Percentiles rank a stretch among this genome's conserved stretches.
These are phyloP conservation scores for Piprites chloris DNA, from an alignment of 2,113 vertebrate genomes.

Conservation along the genomic window DNA sequence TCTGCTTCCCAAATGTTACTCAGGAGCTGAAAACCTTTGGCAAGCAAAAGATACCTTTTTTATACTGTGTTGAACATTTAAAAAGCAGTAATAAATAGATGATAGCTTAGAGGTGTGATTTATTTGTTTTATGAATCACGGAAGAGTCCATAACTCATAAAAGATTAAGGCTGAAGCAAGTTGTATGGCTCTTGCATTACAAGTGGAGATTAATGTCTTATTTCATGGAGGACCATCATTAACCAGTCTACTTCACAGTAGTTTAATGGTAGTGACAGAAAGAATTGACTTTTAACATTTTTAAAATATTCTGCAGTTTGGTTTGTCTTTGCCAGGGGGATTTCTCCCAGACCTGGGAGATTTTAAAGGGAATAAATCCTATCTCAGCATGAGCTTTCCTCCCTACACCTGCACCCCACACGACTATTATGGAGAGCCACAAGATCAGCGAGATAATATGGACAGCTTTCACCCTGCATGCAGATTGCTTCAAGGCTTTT, in stretches of 20 bases:
- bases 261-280: conserved; percentile 62
- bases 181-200: conserved; percentile 66
- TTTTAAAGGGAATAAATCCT: background rate
- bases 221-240: conserved; percentile 65
- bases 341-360: background rate
- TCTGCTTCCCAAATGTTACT: conserved; percentile 37
- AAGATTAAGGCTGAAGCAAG: conserved; percentile 73
- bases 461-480: background rate
- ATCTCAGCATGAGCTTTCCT: background rate
- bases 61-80: conserved; percentile 44
- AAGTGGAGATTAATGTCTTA: conserved; percentile 75
- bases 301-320: conserved; percentile 19
- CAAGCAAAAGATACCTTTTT: conserved; percentile 3
- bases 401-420: background rate
- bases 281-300: conserved; percentile 55
- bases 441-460: background rate
- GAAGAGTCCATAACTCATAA: conserved; percentile 74
- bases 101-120: conserved; percentile 74
- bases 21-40: background rate
- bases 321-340: conserved; percentile 6
- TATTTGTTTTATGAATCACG: conserved; percentile 80
- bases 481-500: background rate
- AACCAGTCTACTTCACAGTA: conserved; percentile 56
- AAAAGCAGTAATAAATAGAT: conserved; percentile 76
- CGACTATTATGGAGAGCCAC: background rate